Conservation (phyloP, 2,888 invertebrate species). For the Tillus elongatus region DNA sequence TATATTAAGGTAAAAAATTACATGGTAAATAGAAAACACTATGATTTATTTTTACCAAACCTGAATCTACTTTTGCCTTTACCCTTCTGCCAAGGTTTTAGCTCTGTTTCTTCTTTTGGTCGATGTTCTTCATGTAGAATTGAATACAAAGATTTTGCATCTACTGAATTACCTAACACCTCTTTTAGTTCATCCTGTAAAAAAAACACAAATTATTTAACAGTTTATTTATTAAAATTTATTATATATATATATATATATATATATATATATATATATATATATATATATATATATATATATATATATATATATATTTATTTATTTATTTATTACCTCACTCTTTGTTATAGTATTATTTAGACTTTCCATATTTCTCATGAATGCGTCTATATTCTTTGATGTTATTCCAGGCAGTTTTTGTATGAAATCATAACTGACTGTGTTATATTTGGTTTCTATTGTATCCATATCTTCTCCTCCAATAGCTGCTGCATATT, state of each 20-base stretch:
- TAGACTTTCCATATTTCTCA: slow-evolving; percentile 65
- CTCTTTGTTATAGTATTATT: slow-evolving; percentile 37
- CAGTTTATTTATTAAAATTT: too few relatives aligned
- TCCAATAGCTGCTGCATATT: slow-evolving; percentile 63
- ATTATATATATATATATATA: too few relatives aligned
- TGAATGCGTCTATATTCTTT: slow-evolving; percentile 69
- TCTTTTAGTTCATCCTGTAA: slow-evolving; percentile 58
- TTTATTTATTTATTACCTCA: too few relatives aligned
- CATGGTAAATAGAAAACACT: too few relatives aligned
- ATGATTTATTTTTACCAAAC: too few relatives aligned
- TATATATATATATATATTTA: too few relatives aligned
- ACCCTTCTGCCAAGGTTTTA: slow-evolving; percentile 23
- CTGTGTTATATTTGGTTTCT: slow-evolving; percentile 49
- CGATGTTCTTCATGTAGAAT: slow-evolving; percentile 60
- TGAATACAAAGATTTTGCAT: slow-evolving; percentile 60
- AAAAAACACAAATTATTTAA: slow-evolving; percentile 18
- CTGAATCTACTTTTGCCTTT: slow-evolving; percentile 19
- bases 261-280: too few relatives aligned
- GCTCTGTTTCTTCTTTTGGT: slow-evolving; percentile 44
- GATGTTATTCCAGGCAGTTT: slow-evolving; percentile 83
- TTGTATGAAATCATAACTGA: slow-evolving; percentile 59
- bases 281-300: too few relatives aligned
- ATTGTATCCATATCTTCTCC: slow-evolving; percentile 49
- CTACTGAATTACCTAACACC: slow-evolving; percentile 62
- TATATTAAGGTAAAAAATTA: too few relatives aligned